Conservation (phyloP, 2,888 invertebrate genomes). For the Lamellibrachia satsuma region DNA sequence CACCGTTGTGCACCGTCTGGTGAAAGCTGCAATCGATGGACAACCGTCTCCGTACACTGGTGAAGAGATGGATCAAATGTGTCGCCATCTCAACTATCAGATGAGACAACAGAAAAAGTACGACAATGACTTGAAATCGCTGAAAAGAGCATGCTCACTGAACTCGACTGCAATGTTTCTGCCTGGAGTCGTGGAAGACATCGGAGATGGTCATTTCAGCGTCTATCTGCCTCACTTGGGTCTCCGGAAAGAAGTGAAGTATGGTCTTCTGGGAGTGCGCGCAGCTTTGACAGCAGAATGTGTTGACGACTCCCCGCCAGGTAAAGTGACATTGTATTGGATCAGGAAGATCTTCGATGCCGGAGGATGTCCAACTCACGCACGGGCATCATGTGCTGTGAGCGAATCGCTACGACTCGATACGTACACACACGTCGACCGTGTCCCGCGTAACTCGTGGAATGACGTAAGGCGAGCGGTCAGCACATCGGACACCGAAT, state of each 20-base stretch:
- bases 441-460: not conserved
- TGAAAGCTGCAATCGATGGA: slow-evolving; percentile 42
- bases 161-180: slow-evolving; percentile 46
- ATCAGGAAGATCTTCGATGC: slow-evolving; percentile 53
- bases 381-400: not conserved
- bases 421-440: not conserved
- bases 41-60: slow-evolving; percentile 45
- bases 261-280: slow-evolving; percentile 43
- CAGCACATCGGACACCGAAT: not conserved
- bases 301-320: not conserved
- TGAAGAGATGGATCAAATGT: slow-evolving; percentile 45
- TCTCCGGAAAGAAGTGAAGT: slow-evolving; percentile 36
- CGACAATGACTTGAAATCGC: not conserved
- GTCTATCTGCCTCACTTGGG: slow-evolving; percentile 43
- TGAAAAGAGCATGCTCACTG: slow-evolving; percentile 39
- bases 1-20: slow-evolving; percentile 53
- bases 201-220: slow-evolving; percentile 42
- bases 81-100: slow-evolving; percentile 31
- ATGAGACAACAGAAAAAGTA: slow-evolving; percentile 22
- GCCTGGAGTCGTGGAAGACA: slow-evolving; percentile 49
- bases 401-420: not conserved
- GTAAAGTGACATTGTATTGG: slow-evolving; percentile 48
- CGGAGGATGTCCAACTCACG: slow-evolving; percentile 21
- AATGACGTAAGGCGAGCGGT: not conserved
- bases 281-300: not conserved